Evolutionary conservation across 2,888 invertebrate genomes (phyloP).

Genomic region (Chrysodeixis includens): DNA sequence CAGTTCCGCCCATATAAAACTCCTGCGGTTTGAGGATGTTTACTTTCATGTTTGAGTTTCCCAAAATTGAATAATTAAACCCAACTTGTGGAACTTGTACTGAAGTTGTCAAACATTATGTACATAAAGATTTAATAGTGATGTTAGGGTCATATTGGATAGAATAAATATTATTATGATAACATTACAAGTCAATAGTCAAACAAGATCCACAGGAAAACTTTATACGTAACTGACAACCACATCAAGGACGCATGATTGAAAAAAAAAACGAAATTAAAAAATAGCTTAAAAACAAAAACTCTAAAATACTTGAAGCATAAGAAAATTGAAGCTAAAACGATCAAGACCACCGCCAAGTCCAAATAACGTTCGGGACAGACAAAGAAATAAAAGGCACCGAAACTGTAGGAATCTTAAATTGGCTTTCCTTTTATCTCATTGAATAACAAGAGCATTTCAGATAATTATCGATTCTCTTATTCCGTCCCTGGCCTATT

Average conservation of each 20-base stretch:
- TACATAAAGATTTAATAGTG: neutral
- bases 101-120: slow-evolving; percentile 3
- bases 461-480: slow-evolving; percentile 6
- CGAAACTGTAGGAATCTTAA: neutral
- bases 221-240: no score
- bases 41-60: slow-evolving; percentile 37
- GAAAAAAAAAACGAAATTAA: no score
- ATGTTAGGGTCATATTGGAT: neutral
- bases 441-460: neutral
- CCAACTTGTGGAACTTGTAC: neutral
- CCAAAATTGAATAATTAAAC: slow-evolving; percentile 37
- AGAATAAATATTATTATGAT: neutral
- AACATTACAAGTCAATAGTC: neutral
- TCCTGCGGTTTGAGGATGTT: slow-evolving; percentile 30
- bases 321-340: no score
- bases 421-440: neutral
- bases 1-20: slow-evolving; percentile 30
- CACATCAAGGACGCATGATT: no score
- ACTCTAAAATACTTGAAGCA: no score
- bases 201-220: no score
- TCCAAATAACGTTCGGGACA: neutral
- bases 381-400: neutral
- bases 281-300: no score
- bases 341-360: neutral
- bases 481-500: slow-evolving; percentile 27